A percentile compares a stretch with the other conserved stretches of the same genome.
Evolutionary conservation across 1,140 invertebrate species (phyloP).

Genomic region (Sycophaga agraensis): DNA sequence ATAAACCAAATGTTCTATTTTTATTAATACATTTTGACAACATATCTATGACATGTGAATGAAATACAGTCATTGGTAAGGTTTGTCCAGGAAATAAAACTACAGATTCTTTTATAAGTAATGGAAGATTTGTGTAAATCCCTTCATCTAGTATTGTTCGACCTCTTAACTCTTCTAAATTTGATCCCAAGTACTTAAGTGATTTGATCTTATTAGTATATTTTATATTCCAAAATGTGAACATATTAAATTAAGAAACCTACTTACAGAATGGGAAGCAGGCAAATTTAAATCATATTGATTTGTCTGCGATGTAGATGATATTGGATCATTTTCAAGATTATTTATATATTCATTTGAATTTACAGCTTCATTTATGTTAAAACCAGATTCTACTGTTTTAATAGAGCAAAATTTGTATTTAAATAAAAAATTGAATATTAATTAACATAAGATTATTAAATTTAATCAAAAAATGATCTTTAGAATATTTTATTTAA

Average conservation of each 20-base stretch:
- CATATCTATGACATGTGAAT: slow-evolving; percentile 60
- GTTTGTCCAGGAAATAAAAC: slow-evolving; percentile 74
- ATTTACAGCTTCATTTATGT: neutral
- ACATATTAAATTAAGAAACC: slow-evolving; percentile 4
- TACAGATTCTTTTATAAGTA: slow-evolving; percentile 63
- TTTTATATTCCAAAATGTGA: neutral
- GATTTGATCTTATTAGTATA: neutral
- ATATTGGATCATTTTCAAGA: neutral
- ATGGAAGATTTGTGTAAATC: slow-evolving; percentile 58
- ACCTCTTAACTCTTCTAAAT: slow-evolving; percentile 65
- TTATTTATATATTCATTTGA: neutral
- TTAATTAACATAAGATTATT: no score
- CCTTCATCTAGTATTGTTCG: slow-evolving; percentile 63
- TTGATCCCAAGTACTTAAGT: slow-evolving; percentile 65
- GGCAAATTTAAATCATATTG: slow-evolving; percentile 58
- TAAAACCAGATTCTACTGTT: neutral
- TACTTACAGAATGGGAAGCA: slow-evolving; percentile 58
- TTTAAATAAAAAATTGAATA: no score
- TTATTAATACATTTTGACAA: slow-evolving; percentile 59
- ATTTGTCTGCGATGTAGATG: neutral
- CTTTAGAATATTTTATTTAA: neutral
- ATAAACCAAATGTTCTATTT: slow-evolving; percentile 66
- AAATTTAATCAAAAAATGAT: no score
- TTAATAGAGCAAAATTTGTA: neutral
- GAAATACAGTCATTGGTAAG: slow-evolving; percentile 69